Percentiles rank a stretch among this genome's conserved stretches.
Evolutionary conservation across 1,140 invertebrate genomes (phyloP).

Genomic region (Calosoma granatense): DNA sequence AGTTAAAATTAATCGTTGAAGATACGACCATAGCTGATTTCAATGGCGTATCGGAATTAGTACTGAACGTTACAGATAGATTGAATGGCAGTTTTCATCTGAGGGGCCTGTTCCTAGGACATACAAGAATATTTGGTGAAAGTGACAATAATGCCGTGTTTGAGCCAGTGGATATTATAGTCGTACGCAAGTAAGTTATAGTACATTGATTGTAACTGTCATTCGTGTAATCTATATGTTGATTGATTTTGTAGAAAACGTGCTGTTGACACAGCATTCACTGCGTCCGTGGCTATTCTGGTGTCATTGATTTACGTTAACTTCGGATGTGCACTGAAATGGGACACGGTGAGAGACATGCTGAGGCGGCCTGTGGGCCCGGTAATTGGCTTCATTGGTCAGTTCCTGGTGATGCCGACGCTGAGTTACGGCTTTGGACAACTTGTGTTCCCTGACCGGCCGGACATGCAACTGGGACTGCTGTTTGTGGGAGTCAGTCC

Average conservation of each 20-base stretch:
- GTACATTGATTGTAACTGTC: too few relatives aligned
- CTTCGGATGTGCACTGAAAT: conserved; percentile 85
- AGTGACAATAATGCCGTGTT: too few relatives aligned
- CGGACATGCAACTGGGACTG: conserved; percentile 70
- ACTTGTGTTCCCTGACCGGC: conserved; percentile 56
- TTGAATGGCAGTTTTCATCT: too few relatives aligned
- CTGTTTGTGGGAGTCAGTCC: conserved; percentile 88
- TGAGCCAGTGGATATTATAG: background rate
- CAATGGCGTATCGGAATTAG: too few relatives aligned
- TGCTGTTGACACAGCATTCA: conserved; percentile 65
- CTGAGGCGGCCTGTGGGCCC: conserved; percentile 73
- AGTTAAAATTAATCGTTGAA: too few relatives aligned
- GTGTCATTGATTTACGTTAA: conserved; percentile 76
- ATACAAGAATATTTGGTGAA: too few relatives aligned
- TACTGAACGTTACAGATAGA: too few relatives aligned
- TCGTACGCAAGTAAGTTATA: background rate
- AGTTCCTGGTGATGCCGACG: conserved; percentile 84
- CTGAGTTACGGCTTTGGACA: conserved; percentile 66
- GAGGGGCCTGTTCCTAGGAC: too few relatives aligned
- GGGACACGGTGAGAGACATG: conserved; percentile 56
- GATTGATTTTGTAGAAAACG: conserved; percentile 36
- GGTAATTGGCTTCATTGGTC: conserved; percentile 67
- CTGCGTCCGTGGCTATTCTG: conserved; percentile 62
- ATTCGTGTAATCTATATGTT: too few relatives aligned
- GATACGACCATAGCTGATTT: background rate